A percentile compares a stretch with the other conserved stretches of the same genome.
Evolutionary conservation across 2,113 vertebrate genomes (phyloP).

Genomic region (Serranochromis macrocephalus): DNA sequence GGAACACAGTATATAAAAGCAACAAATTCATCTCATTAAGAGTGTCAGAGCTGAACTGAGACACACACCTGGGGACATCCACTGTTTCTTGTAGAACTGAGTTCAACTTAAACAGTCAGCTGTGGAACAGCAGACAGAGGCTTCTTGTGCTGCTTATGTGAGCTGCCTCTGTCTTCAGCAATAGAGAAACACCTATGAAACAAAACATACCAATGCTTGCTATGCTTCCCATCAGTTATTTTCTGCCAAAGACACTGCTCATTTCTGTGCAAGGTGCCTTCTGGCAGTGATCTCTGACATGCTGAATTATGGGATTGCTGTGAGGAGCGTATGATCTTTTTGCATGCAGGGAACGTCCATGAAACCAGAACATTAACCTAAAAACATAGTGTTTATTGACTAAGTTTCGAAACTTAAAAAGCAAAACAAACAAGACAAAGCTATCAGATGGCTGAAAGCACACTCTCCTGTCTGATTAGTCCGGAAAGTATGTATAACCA

Average conservation of each 20-base stretch:
- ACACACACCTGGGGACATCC: background rate
- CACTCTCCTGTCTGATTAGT: background rate
- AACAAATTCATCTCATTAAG: background rate
- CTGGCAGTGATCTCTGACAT: background rate
- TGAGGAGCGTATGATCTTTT: background rate
- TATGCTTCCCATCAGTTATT: background rate
- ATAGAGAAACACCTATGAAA: background rate
- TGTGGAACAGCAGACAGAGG: background rate
- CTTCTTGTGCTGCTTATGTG: background rate
- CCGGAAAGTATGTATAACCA: fast-evolving
- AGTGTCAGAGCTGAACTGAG: background rate
- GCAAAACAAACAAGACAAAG: background rate
- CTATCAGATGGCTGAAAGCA: background rate
- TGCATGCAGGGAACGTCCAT: background rate
- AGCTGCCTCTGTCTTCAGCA: background rate
- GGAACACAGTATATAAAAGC: background rate
- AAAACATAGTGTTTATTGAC: background rate
- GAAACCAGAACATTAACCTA: background rate
- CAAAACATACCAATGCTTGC: background rate
- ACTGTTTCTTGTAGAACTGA: background rate
- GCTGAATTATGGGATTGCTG: background rate
- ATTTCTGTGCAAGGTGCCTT: background rate
- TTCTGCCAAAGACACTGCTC: background rate
- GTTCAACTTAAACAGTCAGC: background rate
- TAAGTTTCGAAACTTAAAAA: background rate